phyloP scores from a whole-genome alignment of 2,797 vertebrate genomes.

The Liparis tanakae region DNA sequence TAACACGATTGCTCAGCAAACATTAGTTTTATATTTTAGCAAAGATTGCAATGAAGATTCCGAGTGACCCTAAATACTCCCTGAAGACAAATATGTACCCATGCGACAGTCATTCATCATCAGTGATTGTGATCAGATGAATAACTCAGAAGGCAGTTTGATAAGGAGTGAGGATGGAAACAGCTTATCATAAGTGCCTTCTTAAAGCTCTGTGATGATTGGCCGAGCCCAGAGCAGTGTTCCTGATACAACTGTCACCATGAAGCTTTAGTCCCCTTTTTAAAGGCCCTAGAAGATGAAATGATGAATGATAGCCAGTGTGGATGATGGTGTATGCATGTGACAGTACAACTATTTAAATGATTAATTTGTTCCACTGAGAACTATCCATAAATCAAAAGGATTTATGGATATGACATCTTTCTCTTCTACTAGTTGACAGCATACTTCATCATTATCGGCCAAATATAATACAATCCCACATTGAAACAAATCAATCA shows the following conservation, averaged over 20 bases:
- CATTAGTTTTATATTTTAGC: slow-evolving; percentile 33
- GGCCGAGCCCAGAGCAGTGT: not conserved
- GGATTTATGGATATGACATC: slow-evolving; percentile 16
- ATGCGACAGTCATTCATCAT: slow-evolving; percentile 51
- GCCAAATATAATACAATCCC: slow-evolving; percentile 27
- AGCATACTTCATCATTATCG: slow-evolving; percentile 41
- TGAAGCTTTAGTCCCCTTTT: slow-evolving; percentile 15
- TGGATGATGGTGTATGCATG: slow-evolving; percentile 3
- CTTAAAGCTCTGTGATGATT: slow-evolving; percentile 20
- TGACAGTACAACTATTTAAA: slow-evolving; percentile 2
- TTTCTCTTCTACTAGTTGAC: slow-evolving; percentile 18
- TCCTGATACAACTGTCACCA: slow-evolving; percentile 22
- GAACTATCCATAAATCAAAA: slow-evolving; percentile 40
- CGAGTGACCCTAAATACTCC: slow-evolving; percentile 42
- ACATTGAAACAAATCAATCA: slow-evolving; percentile 62
- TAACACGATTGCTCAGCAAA: not conserved
- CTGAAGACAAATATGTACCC: slow-evolving; percentile 54
- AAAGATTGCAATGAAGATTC: slow-evolving; percentile 4
- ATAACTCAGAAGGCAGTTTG: slow-evolving; percentile 23
- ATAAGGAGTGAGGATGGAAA: slow-evolving; percentile 39
- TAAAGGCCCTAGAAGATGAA: slow-evolving; percentile 9
- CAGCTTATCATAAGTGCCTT: slow-evolving; percentile 22
- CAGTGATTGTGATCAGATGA: slow-evolving; percentile 53
- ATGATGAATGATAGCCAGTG: slow-evolving; percentile 2
- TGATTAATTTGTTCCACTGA: not conserved